Evolutionary conservation across 2,888 invertebrate genomes (phyloP), one percentile per base, ranked within the genome.

Genomic region (Pheosia tremula): DNA sequence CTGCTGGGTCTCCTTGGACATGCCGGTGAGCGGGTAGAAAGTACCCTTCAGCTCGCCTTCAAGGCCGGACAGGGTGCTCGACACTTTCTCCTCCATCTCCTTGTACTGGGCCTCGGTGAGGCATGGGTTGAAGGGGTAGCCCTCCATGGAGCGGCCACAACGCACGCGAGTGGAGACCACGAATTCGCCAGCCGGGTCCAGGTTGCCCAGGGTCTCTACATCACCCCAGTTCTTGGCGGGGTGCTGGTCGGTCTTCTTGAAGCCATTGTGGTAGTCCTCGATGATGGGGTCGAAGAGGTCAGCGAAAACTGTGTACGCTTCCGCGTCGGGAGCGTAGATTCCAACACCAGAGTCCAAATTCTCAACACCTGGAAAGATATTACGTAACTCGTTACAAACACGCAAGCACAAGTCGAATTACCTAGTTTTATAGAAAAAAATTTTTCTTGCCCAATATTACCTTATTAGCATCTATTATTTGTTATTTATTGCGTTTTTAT

Each of bases 101-200:
- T 98, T 97, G 96, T 99, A 99, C 94, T 99, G 98, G 82, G 97
- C 97, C 94, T 99, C 98, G 67, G 98, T 98, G 72, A 99, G 93
- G 95, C 98, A 98, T 75, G 99, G 99, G 95, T 99, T 99, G 97
- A 99, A 99, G 77, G 98, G 98, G 91, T 98, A 99, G 66, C 99
- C 99, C 84, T 97, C 96, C 95, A 98, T 89, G 84, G 98, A 98
- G 87, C 99, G 98, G 69, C 99, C 99, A 93, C 99, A 98, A 84
- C 99, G 97, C 66, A 99, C 98, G 85, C 99, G 97, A 84, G 99
- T 99, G 60, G 98, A 98, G 75, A 99, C 97, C 75, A 99, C 97
- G 94, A 95, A 98, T 90, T 98, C 97, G 79, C 96, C 96, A 83
- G 96, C 95, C 67, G 99, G 98, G 95, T 99, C 99, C 82, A 99